Base-by-base conservation (phyloP, 1,140 invertebrate genomes). In the Hyles euphorbiae region DNA sequence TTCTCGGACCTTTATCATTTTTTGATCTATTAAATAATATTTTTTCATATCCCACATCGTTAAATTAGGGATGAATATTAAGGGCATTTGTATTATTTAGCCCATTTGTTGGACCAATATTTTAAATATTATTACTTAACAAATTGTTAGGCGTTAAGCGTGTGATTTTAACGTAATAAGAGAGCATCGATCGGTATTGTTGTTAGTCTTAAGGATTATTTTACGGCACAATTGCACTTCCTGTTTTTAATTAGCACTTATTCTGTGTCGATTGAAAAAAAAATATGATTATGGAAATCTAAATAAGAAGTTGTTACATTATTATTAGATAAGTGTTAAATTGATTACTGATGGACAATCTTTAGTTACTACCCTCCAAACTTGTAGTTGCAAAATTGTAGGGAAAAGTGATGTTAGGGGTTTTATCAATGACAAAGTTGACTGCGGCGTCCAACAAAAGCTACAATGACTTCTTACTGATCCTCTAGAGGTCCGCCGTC, bases 91-190 rank as follows among this genome's bases (percentile, higher is more conserved):
- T 88, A 88, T 87, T 87, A 89, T 89, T 87, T 87, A 87, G 84
- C 84, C 87, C 87, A 87, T 89, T 87, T 89, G 87, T 89, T 89
- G 87, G 87, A 89, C 87, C 87, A 89, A 87, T 89, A 87, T 89
- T 89, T 89, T 89, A 89, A 88, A 82, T 87, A 87, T 89, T 87
- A 87, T 87, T 85, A 87, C 84, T 87, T 89, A 86, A 87, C 65
- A 87, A 87, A 88, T 88, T 88, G 86, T 88, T 88, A 88, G 86
- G 78, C 74, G 83, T 86, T 88, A 88, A 88, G 86, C 81, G 86
- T 86, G 86, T 88, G 86, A 88, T 88, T 88, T 88, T 86, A 87
- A 87, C 78, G 72, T 82, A 83, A 79, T 88, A 88, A 86, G 83
- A 85, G 76, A 87, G 75, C 82, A 85, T 87, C 80, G 79, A 83